phyloP scores from a whole-genome alignment of 2,888 invertebrate genomes.

The Ornithoptera priamus region DNA sequence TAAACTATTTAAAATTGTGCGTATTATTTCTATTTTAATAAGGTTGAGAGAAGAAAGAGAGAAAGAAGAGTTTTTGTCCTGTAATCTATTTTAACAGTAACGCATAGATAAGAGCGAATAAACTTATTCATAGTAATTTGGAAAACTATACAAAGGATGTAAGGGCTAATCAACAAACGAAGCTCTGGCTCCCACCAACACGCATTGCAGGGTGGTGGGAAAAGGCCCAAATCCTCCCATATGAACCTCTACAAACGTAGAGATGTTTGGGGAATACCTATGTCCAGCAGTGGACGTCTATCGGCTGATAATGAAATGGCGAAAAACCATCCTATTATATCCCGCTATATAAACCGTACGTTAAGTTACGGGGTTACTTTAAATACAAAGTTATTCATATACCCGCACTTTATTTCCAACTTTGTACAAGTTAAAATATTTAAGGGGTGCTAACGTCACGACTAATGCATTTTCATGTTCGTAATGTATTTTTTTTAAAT shows the following conservation, averaged over 20 bases:
- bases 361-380: slow-evolving; percentile 31
- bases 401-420: slow-evolving; percentile 28
- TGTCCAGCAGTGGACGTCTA: too few relatives aligned
- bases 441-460: not conserved
- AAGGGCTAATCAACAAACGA: too few relatives aligned
- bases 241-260: too few relatives aligned
- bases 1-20: too few relatives aligned
- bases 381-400: slow-evolving; percentile 18
- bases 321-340: slow-evolving; percentile 12
- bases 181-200: too few relatives aligned
- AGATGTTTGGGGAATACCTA: too few relatives aligned
- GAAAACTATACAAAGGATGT: not conserved
- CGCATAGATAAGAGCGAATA: not conserved
- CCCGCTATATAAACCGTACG: slow-evolving; percentile 20
- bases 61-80: too few relatives aligned
- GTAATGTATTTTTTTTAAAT: slow-evolving; percentile 4
- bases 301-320: not conserved
- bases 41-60: too few relatives aligned
- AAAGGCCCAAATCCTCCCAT: too few relatives aligned
- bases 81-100: too few relatives aligned
- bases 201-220: not conserved
- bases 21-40: too few relatives aligned
- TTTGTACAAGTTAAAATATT: not conserved
- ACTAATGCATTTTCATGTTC: slow-evolving; percentile 13
- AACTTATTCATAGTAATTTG: not conserved